Conservation (phyloP, 2,113 vertebrate genomes). For the Crotophaga sulcirostris region DNA sequence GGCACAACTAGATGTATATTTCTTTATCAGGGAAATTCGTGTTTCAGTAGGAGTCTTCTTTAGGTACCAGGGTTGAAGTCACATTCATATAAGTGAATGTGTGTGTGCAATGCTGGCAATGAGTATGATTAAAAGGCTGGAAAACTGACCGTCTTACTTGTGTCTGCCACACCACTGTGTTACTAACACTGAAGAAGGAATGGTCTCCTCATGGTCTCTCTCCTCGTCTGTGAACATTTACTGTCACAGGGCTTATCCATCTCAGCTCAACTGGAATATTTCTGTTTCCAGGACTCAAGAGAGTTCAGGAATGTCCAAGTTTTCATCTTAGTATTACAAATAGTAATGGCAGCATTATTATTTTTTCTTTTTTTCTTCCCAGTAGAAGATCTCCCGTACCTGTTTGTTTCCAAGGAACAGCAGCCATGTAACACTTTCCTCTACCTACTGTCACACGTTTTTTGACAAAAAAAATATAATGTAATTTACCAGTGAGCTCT, state of each 20-base stretch:
- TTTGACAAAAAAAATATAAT: background rate
- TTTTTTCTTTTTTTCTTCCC: background rate
- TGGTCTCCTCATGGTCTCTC: too few relatives aligned
- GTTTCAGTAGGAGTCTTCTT: background rate
- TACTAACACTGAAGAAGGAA: background rate
- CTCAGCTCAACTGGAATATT: background rate
- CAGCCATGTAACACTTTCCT: background rate
- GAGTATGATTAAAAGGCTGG: background rate
- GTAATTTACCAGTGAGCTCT: background rate
- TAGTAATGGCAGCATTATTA: background rate
- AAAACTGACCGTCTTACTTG: background rate
- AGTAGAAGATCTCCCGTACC: background rate
- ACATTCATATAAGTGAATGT: background rate
- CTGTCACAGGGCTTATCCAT: fast-evolving
- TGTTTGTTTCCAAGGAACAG: background rate
- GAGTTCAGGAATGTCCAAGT: background rate
- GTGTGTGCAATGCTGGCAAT: background rate
- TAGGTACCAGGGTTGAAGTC: background rate
- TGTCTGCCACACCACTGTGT: background rate
- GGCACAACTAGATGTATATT: background rate
- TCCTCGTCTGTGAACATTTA: background rate
- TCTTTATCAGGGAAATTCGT: background rate
- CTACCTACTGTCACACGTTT: background rate
- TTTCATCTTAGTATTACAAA: background rate
- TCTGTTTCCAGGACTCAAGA: background rate